phyloP scores from a whole-genome alignment of 2,113 vertebrate species.

The Narcine bancroftii region DNA sequence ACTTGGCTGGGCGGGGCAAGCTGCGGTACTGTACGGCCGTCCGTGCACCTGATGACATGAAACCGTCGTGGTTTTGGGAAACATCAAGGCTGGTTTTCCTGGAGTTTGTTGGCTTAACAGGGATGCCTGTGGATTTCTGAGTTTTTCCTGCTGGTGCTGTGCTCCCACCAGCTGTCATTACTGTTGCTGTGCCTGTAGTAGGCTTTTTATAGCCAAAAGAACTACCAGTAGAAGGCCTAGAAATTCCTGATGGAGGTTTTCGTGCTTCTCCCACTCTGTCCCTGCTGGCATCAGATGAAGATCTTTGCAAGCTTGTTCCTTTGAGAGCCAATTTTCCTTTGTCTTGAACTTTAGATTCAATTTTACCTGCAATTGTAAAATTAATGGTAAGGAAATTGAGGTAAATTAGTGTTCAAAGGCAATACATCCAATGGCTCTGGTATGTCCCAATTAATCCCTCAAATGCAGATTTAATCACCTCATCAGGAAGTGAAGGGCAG shows the following conservation, averaged over 20 bases:
- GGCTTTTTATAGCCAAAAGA: constrained; percentile 91
- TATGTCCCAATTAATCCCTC: neutral
- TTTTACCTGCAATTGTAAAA: constrained; percentile 58
- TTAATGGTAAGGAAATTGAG: neutral
- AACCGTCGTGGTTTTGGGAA: constrained; percentile 67
- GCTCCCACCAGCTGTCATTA: constrained; percentile 76
- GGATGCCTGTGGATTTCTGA: constrained; percentile 83
- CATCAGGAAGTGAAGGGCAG: too few relatives aligned
- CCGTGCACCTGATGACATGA: constrained; percentile 77
- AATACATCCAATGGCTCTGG: too few relatives aligned
- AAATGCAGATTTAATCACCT: neutral
- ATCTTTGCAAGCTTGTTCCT: constrained; percentile 75
- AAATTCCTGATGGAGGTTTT: constrained; percentile 81
- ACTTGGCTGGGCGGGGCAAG: constrained; percentile 88
- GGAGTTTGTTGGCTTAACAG: constrained; percentile 74
- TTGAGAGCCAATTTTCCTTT: constrained; percentile 79
- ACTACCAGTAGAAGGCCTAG: constrained; percentile 70
- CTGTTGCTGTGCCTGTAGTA: constrained; percentile 65
- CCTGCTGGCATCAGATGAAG: constrained; percentile 82
- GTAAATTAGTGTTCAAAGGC: neutral
- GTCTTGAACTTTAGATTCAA: constrained; percentile 72
- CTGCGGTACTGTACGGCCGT: constrained; percentile 89
- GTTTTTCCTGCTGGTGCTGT: constrained; percentile 64
- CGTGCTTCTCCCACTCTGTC: constrained; percentile 72
- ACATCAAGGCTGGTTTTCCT: constrained; percentile 88